Evolutionary conservation across 1,140 invertebrate genomes (phyloP), one percentile per base, ranked within the genome.

Genomic region (Linepithema humile): DNA sequence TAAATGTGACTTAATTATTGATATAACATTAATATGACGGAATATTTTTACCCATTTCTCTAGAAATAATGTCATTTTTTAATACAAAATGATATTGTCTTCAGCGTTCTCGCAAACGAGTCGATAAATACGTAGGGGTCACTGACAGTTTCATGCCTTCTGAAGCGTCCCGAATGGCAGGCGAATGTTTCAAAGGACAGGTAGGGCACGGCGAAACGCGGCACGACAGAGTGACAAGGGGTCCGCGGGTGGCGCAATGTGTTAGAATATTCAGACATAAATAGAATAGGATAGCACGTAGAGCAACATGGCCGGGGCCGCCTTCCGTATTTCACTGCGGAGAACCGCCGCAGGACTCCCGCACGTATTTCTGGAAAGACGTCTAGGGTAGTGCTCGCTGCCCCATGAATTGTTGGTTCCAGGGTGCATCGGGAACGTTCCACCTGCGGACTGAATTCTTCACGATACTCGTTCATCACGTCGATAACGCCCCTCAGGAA

Each of bases 391-490:
- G 64, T 48, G 64, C 75, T 43, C 17, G 35, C 48, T 55, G 35
- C 62, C 32, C 35, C 48, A 9, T 80, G 75, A 80, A 80, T 80
- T 80, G 75, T 80, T 55, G 75, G 75, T 57, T 55, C 35, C 48
- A 55, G 53, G 35, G 64, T 70, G 64, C 64, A 70, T 70, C 62
- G 35, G 35, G 62, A 78, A 53, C 38, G 32, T 32, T 40, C 26
- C 23, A 20, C 26, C 17, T 9, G 10, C n/a, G 3, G 48, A 23
- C 75, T 80, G 75, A 70, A 80, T 80, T 80, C 50, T 80, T 80
- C 75, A 80, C 64, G 62, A 80, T 80, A 80, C 75, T 80, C 75
- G 75, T 80, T 80, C 75, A 80, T 80, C 75, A 80, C 48, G 64
- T 70, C 75, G 64, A 80, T 80, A 80, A 80, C 75, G 75, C 23